Base-by-base conservation (phyloP, 2,797 vertebrate genomes). In the Gymnocypris eckloni region DNA sequence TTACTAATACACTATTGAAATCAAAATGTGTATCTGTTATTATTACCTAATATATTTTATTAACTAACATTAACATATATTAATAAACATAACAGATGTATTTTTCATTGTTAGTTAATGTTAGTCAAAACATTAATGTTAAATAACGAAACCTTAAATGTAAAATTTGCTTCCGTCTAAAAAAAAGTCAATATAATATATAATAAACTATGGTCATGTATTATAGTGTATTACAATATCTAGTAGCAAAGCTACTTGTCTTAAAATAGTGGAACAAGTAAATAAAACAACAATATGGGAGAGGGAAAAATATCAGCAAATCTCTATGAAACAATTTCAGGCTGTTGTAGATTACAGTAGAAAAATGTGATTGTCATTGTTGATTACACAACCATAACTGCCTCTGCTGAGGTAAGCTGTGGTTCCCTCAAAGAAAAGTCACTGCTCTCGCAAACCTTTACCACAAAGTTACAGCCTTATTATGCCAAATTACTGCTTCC, bases 401-500 rank as follows among this genome's bases (percentile, higher is more conserved):
- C 83, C 86, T 67, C 76, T 85, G 79, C 86, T 86, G 88, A 90
- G 88, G 88, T 88, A 88, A 82, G 81, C 82, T 90, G 89, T 69
- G 88, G 86, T 89, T 85, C 71, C 73, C 79, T 86, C 86, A 85
- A 87, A 89, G 87, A 90, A 85, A 89, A 89, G 87, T 88, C 85
- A 87, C 89, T 86, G 73, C 83, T 91, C 85, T 84, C 81, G 71
- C 85, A 83, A 89, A 88, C 84, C 71, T 90, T 89, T 89, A 86
- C 88, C 89, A 84, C 87, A 91, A 88, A 88, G 89, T 89, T 90
- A 90, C 91, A 81, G 88, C 86, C 89, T 92, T 91, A 90, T 92
- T 92, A 92, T 85, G 85, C 86, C 80, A 91, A 91, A 91, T 91
- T 91, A 94, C 91, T 86, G 88, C 93, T 93, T 89, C 85, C 89